phyloP scores from a whole-genome alignment of 2,797 vertebrate species.

The Catostomus latipinnis region DNA sequence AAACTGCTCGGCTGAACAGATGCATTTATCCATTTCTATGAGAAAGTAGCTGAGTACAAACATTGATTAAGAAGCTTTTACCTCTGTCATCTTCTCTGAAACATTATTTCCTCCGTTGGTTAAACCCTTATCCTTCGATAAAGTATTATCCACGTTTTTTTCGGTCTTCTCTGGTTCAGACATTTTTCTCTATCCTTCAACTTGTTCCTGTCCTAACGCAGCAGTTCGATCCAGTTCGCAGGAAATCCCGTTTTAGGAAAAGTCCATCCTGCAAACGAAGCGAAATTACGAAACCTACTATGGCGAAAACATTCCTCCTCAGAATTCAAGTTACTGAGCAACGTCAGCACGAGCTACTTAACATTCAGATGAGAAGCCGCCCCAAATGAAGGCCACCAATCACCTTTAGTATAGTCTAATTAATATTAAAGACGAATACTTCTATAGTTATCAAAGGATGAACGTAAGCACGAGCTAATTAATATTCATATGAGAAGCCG shows the following conservation, averaged over 20 bases:
- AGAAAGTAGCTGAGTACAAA: background rate
- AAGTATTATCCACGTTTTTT: slow-evolving; percentile 36
- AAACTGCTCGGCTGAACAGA: background rate
- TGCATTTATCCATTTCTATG: background rate
- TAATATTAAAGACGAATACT: no score
- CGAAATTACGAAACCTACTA: background rate
- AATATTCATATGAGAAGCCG: no score
- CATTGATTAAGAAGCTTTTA: slow-evolving; percentile 19
- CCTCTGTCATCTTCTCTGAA: slow-evolving; percentile 63
- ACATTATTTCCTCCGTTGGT: slow-evolving; percentile 58
- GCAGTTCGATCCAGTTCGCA: slow-evolving; percentile 29
- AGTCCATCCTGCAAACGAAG: slow-evolving; percentile 16
- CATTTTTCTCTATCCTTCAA: slow-evolving; percentile 55
- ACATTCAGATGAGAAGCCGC: no score
- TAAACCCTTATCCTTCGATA: slow-evolving; percentile 50
- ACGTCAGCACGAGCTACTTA: no score
- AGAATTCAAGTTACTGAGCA: background rate
- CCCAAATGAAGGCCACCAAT: no score
- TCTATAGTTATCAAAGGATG: no score
- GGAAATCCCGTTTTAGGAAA: slow-evolving; percentile 47
- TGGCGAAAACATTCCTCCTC: background rate
- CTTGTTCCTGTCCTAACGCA: background rate
- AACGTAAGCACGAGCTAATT: no score
- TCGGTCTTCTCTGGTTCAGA: slow-evolving; percentile 49
- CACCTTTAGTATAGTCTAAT: no score